Evolutionary conservation across 2,888 invertebrate species (phyloP), one percentile per base, ranked within the genome.

Genomic region (Lysandra coridon): DNA sequence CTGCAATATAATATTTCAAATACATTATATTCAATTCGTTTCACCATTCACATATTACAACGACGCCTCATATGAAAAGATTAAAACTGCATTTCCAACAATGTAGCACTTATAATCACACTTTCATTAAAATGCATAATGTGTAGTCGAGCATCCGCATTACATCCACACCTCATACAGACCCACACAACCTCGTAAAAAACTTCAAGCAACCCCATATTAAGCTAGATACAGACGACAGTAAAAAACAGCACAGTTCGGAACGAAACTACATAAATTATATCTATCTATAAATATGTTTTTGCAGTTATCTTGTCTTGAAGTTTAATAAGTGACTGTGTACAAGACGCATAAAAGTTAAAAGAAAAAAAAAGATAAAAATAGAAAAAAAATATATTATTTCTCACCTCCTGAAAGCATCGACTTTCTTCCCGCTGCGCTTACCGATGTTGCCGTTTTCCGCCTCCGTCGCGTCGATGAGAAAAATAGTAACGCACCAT

Each of bases 71-170:
- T 30, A 64, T 6, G 62, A 64, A 64, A 62, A 62, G 10, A 30
- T 30, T 12, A 64, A 64, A 64, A 64, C 30, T 64, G 30, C 12
- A 23, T 64, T 64, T 30, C 64, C 3, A 64, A 30, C 64, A 64
- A 64, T 64, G 30, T 30, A 64, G 64, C 64, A 64, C 64, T 64
- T 30, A 64, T 30, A 12, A 64, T 64, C 64, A 30, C 4, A 30
- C 30, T 64, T 23, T 64, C 64, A 64, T 64, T 64, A 64, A 64
- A 64, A 64, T 30, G 62, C 62, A 62, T 62, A 62, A 62, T 23
- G 64, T 64, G 23, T 64, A 30, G 23, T 30, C 23, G 4, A 30
- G 64, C 30, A n/a, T n/a, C n/a, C n/a, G n/a, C n/a, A 12, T 64
- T 30, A 64, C 64, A 64, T 7, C 30, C 64, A 64, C 64, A 64